phyloP scores from a whole-genome alignment of 30 jellyfish, hydroid and myxozoan species.

The Mastigias papua region DNA sequence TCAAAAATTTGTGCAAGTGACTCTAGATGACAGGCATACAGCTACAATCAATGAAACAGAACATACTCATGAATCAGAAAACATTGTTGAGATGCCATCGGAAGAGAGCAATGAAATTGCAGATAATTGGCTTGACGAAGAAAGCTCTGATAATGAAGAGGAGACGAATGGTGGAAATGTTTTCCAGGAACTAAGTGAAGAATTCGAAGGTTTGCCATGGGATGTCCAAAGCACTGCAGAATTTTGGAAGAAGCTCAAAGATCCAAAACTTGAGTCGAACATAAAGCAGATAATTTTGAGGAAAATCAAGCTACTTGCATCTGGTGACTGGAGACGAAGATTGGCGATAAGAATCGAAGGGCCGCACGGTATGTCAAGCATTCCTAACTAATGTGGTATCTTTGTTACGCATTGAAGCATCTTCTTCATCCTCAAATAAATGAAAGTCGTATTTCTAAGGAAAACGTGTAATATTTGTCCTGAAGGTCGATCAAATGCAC shows the following conservation, averaged over 20 bases:
- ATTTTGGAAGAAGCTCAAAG: conserved; percentile 72
- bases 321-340: conserved; percentile 77
- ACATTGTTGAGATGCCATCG: neutral
- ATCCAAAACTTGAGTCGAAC: conserved; percentile 24
- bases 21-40: neutral
- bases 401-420: too few species aligned
- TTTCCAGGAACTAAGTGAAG: conserved; percentile 16
- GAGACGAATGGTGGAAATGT: neutral
- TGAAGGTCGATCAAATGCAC: too few species aligned
- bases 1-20: conserved; percentile 10
- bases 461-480: too few species aligned
- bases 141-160: neutral
- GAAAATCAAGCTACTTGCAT: conserved; percentile 61
- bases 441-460: too few species aligned
- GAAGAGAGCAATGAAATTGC: neutral
- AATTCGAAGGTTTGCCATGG: conserved; percentile 84
- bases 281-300: conserved; percentile 51
- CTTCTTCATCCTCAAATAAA: too few species aligned
- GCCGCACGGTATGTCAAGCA: neutral
- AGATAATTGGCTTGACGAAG: conserved; percentile 2
- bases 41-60: neutral
- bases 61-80: neutral
- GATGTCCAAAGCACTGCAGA: conserved; percentile 86
- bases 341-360: conserved; percentile 53
- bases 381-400: neutral